Evolutionary conservation across 2,113 vertebrate species (phyloP).

Genomic region (Chelonoidis abingdonii): DNA sequence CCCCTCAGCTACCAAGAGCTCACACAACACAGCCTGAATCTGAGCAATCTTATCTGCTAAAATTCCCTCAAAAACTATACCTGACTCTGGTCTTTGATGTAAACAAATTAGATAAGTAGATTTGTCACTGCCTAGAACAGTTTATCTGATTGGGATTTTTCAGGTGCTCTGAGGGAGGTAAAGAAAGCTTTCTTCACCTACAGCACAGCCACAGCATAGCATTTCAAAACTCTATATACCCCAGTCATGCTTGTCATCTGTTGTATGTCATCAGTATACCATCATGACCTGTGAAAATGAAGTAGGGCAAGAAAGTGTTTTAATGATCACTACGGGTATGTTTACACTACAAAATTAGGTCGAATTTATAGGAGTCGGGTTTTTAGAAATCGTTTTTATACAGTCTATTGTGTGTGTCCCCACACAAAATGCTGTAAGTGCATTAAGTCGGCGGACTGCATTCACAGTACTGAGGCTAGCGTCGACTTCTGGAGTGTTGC

Average conservation of each 20-base stretch:
- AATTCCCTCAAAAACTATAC: background rate
- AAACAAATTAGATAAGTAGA: background rate
- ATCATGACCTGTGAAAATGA: slow-evolving; percentile 27
- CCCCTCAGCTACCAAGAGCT: background rate
- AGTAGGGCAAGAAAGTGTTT: background rate
- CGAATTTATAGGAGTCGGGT: too few species aligned
- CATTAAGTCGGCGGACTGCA: too few species aligned
- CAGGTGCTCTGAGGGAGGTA: background rate
- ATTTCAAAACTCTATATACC: slow-evolving; percentile 38
- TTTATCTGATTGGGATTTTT: background rate
- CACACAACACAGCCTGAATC: background rate
- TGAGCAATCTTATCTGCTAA: background rate
- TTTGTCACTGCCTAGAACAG: background rate
- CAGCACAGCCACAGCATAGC: slow-evolving; percentile 8
- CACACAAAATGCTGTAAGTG: too few species aligned
- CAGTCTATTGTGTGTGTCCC: too few species aligned
- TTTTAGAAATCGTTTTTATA: too few species aligned
- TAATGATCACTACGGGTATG: slow-evolving; percentile 5
- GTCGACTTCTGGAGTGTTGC: too few species aligned
- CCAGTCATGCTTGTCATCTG: slow-evolving; percentile 7
- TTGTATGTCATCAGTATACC: background rate
- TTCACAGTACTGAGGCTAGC: too few species aligned
- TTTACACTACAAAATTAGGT: too few species aligned
- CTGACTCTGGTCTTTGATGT: background rate
- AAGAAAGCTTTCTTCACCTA: background rate